Evolutionary conservation across 2,888 invertebrate genomes (phyloP).

Genomic region (Drosophila leonis): DNA sequence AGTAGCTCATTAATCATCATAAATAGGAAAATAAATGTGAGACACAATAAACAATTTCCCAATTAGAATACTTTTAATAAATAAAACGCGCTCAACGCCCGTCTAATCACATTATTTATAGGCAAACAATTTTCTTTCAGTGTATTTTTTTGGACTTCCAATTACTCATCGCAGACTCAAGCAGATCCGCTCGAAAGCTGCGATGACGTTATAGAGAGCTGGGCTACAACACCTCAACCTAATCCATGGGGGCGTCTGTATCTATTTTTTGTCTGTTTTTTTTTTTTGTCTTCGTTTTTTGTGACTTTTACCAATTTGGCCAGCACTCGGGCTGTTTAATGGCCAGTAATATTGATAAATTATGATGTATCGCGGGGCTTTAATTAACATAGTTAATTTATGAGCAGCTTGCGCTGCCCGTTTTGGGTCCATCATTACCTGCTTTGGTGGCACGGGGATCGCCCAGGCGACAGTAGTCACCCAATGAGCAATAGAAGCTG

Average conservation of each 20-base stretch:
- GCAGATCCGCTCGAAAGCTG: conserved; percentile 30
- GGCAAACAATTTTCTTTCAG: conserved; percentile 6
- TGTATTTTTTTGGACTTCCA: conserved; percentile 21
- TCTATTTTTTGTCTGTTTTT: neutral
- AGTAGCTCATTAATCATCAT: neutral
- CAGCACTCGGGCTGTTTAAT: conserved; percentile 47
- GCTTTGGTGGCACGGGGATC: conserved; percentile 91
- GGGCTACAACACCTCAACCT: conserved; percentile 6
- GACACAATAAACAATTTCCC: neutral
- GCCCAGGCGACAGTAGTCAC: conserved; percentile 91
- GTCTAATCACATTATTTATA: neutral
- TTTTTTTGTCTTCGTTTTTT: neutral
- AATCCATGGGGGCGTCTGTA: conserved; percentile 56
- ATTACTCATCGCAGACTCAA: conserved; percentile 45
- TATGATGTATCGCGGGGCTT: conserved; percentile 64
- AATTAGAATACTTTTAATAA: conserved; percentile 6
- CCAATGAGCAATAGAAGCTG: conserved; percentile 92
- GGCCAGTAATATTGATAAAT: conserved; percentile 75
- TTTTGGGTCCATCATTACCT: conserved; percentile 87
- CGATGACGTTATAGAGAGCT: conserved; percentile 64
- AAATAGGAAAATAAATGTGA: neutral
- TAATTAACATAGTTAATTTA: conserved; percentile 60
- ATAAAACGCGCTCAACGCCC: no score
- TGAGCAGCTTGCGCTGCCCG: conserved; percentile 12
- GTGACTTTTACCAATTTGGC: conserved; percentile 33